A percentile compares a stretch with the other conserved stretches of the same genome.
Conservation (phyloP, 2,113 vertebrate species). For the Cephalophus harveyi region DNA sequence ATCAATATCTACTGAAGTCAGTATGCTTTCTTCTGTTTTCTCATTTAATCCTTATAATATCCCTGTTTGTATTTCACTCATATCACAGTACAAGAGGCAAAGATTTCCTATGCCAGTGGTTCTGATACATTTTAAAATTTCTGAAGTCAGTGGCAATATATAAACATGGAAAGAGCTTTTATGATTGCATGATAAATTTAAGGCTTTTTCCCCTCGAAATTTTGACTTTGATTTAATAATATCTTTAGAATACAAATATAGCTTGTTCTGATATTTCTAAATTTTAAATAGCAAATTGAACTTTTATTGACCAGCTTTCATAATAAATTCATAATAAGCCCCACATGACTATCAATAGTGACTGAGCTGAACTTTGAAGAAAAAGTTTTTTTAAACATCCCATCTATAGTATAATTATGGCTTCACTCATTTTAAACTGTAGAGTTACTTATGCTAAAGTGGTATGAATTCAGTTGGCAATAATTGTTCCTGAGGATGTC, state of each 20-base stretch:
- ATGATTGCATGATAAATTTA: neutral
- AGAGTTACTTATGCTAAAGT: constrained; percentile 62
- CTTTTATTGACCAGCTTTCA: constrained; percentile 48
- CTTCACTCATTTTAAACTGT: constrained; percentile 46
- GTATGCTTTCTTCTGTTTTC: neutral
- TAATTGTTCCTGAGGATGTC: constrained; percentile 62
- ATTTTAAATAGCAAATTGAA: constrained; percentile 42
- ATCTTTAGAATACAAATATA: neutral
- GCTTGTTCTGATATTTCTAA: constrained; percentile 41
- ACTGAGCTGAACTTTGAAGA: constrained; percentile 29
- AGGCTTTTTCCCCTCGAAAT: neutral
- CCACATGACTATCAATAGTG: neutral
- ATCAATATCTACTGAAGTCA: neutral
- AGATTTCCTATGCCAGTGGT: neutral
- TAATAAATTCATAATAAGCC: constrained; percentile 32
- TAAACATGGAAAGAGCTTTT: neutral
- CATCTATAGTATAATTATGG: constrained; percentile 38
- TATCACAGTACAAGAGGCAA: neutral
- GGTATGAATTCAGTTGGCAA: constrained; percentile 26
- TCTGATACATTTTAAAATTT: neutral
- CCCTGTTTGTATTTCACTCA: neutral
- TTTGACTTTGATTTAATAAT: constrained; percentile 23
- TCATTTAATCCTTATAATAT: neutral
- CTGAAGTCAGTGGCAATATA: neutral
- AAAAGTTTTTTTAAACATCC: neutral